These are phyloP conservation scores for Steromphala cineraria DNA, from an alignment of 2,888 invertebrate genomes.

Conservation along the genomic window DNA sequence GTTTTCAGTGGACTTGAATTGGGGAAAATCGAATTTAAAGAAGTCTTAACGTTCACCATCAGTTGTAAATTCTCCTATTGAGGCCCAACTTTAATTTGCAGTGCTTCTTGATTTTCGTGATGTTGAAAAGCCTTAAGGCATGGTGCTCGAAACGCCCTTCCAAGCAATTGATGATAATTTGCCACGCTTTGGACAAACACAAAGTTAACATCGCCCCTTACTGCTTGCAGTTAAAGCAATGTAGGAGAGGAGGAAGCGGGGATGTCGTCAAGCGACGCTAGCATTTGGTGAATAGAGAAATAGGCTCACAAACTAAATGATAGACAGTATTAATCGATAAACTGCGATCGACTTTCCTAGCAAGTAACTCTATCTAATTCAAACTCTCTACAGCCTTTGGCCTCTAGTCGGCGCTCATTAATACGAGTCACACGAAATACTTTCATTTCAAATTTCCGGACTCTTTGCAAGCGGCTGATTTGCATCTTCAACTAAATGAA, in stretches of 20 bases:
- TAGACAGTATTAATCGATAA: conserved; percentile 9
- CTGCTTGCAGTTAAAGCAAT: background rate
- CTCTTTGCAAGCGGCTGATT: background rate
- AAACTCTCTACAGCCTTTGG: background rate
- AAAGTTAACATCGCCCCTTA: background rate
- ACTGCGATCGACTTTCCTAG: conserved; percentile 3
- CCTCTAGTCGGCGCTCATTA: background rate
- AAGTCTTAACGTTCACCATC: too few relatives aligned
- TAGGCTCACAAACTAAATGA: conserved; percentile 12
- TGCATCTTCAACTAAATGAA: conserved; percentile 13
- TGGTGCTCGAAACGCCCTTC: background rate
- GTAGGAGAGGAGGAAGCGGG: background rate
- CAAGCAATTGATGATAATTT: conserved; percentile 8
- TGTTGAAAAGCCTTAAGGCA: background rate
- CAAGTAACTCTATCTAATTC: conserved; percentile 17
- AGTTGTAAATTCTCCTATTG: background rate
- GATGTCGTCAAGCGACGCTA: background rate
- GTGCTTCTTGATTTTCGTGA: background rate
- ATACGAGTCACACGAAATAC: conserved; percentile 11
- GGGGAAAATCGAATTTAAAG: background rate
- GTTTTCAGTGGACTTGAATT: background rate
- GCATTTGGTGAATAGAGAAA: conserved; percentile 8
- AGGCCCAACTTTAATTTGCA: background rate
- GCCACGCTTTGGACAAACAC: conserved; percentile 4
- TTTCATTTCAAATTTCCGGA: conserved; percentile 20